Percentiles rank a stretch among this genome's conserved stretches.
These are phyloP conservation scores for Gobius niger DNA, from an alignment of 2,113 vertebrate genomes.

Conservation along the genomic window DNA sequence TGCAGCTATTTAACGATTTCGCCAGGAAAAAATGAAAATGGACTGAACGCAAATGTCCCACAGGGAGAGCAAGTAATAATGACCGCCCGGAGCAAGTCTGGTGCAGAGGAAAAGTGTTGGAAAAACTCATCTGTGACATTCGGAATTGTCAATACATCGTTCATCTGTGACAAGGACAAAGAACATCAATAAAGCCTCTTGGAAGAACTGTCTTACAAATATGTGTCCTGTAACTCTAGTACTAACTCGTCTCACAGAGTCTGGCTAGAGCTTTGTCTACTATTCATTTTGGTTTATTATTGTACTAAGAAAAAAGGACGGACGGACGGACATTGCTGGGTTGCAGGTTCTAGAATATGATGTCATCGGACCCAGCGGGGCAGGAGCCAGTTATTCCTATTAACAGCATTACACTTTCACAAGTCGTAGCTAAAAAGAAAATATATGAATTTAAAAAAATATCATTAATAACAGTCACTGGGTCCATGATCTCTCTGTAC, in stretches of 20 bases:
- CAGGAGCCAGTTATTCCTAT: too few relatives aligned
- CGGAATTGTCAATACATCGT: constrained; percentile 1
- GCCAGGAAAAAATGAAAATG: constrained; percentile 50
- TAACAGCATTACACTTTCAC: too few relatives aligned
- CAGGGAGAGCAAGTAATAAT: constrained; percentile 22
- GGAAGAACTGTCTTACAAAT: not conserved
- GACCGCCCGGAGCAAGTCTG: constrained; percentile 30
- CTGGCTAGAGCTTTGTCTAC: too few relatives aligned
- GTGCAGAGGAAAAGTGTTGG: not conserved
- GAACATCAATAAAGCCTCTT: not conserved
- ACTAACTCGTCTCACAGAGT: not conserved
- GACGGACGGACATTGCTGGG: too few relatives aligned
- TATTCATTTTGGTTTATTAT: too few relatives aligned
- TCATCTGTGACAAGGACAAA: constrained; percentile 7
- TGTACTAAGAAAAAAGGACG: too few relatives aligned
- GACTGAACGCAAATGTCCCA: constrained; percentile 38
- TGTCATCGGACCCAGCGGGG: too few relatives aligned
- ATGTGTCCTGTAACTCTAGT: not conserved
- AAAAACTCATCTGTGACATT: constrained; percentile 7
- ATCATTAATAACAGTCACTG: too few relatives aligned
- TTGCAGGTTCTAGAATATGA: too few relatives aligned
- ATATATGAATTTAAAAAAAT: too few relatives aligned
- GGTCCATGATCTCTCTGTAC: too few relatives aligned
- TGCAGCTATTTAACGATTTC: constrained; percentile 34
- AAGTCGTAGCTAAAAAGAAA: too few relatives aligned